phyloP scores from a whole-genome alignment of 2,888 invertebrate genomes.

The Synanthedon vespiformis region DNA sequence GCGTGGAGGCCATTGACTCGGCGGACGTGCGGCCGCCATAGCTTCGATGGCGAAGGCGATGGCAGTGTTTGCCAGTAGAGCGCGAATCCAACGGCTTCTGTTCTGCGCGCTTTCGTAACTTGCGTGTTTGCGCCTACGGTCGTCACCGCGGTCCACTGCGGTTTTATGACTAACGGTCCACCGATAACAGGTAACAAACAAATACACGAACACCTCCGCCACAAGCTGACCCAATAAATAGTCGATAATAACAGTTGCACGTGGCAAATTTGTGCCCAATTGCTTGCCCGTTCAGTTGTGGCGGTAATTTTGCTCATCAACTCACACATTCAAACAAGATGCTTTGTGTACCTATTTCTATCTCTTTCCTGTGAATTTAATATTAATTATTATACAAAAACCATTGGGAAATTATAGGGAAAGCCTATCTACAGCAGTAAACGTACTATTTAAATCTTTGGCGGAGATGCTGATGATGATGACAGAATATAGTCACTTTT shows the following conservation, averaged over 20 bases:
- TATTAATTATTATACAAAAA: no score
- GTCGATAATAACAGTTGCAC: neutral
- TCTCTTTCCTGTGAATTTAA: no score
- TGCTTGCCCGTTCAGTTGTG: conserved; percentile 4
- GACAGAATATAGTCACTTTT: no score
- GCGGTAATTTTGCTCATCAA: no score
- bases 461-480: no score
- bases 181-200: conserved; percentile 11
- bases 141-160: conserved; percentile 9
- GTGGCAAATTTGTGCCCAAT: neutral
- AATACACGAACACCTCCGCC: neutral
- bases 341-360: no score
- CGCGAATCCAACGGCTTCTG: conserved; percentile 57
- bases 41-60: conserved; percentile 28
- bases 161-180: conserved; percentile 12
- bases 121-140: conserved; percentile 20
- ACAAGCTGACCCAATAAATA: neutral
- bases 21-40: conserved; percentile 42
- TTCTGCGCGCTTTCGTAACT: conserved; percentile 50
- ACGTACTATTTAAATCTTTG: no score
- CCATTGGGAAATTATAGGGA: no score
- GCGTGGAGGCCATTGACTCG: conserved; percentile 66
- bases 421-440: no score
- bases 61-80: conserved; percentile 29
- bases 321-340: no score